These are phyloP conservation scores for Plagiodera versicolora DNA, from an alignment of 2,888 invertebrate species.

Conservation along the genomic window DNA sequence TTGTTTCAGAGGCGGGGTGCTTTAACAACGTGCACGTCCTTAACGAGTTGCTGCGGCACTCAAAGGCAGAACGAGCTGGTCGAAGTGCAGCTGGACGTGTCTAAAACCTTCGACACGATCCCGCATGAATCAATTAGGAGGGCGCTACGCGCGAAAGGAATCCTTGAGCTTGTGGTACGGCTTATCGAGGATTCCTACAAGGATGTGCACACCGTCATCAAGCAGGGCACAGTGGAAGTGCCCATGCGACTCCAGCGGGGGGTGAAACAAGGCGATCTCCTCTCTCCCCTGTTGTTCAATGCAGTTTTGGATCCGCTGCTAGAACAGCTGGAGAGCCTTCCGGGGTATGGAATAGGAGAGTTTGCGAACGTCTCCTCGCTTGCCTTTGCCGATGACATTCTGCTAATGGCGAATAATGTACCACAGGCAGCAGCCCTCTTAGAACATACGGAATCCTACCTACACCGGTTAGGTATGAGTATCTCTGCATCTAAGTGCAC, in stretches of 20 bases:
- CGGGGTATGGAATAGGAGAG: too few species aligned
- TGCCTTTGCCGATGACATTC: conserved; percentile 50
- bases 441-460: conserved; percentile 32
- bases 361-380: conserved; percentile 43
- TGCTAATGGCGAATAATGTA: conserved; percentile 40
- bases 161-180: too few species aligned
- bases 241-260: conserved; percentile 43
- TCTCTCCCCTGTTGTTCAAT: conserved; percentile 50
- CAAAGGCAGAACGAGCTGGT: conserved; percentile 25
- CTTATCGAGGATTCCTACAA: conserved; percentile 40
- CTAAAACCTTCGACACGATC: conserved; percentile 39
- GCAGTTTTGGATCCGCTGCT: conserved; percentile 41
- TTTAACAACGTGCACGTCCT: conserved; percentile 42
- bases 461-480: conserved; percentile 38
- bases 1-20: conserved; percentile 27
- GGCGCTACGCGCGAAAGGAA: conserved; percentile 42
- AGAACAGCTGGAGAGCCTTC: conserved; percentile 34
- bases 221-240: background rate
- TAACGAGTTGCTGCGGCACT: conserved; percentile 34
- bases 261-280: conserved; percentile 51
- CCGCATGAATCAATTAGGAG: conserved; percentile 37
- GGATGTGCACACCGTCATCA: conserved; percentile 38
- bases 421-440: conserved; percentile 17
- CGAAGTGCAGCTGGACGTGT: conserved; percentile 31
- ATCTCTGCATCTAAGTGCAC: conserved; percentile 16